Base-by-base conservation (phyloP, 2,888 invertebrate genomes). In the Drosophila mimica region DNA sequence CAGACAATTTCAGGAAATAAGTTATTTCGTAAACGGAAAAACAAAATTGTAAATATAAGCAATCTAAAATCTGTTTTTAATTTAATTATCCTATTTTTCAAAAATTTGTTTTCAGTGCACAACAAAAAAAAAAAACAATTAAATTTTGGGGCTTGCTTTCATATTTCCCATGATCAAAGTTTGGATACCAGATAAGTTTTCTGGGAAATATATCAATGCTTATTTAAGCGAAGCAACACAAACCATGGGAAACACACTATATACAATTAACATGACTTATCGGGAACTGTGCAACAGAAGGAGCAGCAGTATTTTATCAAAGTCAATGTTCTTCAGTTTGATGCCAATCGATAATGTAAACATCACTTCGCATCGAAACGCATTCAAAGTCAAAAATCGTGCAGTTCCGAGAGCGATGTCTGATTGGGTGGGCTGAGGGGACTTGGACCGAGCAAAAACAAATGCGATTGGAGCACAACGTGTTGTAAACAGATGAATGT, bases 261-360 rank as follows among this genome's bases (percentile, higher is more conserved):
- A 61, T 57, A 51, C 30, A 67, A 51, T 81, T 76, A 68, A 76
- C 65, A 65, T 49, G 56, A 62, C 64, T 68, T 78, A 81, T 80
- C 76, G 53, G 49, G 61, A 74, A 75, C 59, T 53, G 30, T 60
- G 57, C 63, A 65, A 36, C 66, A 64, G 36, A 49, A 53, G 49
- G 65, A 59, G 33, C 52, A 59, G 33, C 38, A 60, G 60, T 25
- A 31, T 67, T 80, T 72, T 76, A 78, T 72, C 68, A 81, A 81
- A 81, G 81, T 78, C 78, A 78, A 81, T 81, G 72, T 76, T 80
- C 81, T 76, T 36, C 38, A 71, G 56, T 20, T 28, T 17, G 33
- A 59, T 56, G 53, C 52, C 57, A 79, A 81, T 79, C 77, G 81
- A 79, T 79, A 79, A 54, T 66, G 73, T 81, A 81, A 79, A 79